A percentile compares a stretch with the other conserved stretches of the same genome.
Evolutionary conservation across 1,140 invertebrate genomes (phyloP).

Genomic region (Apolygus lucorum): DNA sequence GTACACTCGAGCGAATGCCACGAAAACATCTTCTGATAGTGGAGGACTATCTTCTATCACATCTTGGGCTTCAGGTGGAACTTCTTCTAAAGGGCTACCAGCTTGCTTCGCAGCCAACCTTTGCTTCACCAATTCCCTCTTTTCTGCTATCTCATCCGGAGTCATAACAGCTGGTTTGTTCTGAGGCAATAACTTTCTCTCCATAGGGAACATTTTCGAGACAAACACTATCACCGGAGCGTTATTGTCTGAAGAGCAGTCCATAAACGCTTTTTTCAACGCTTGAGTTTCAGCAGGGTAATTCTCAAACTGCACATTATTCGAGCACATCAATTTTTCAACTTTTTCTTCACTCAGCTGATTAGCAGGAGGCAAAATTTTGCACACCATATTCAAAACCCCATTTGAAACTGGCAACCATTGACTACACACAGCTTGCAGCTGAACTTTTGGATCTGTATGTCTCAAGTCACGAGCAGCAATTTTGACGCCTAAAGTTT

Average conservation of each 20-base stretch:
- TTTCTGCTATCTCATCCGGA: slow-evolving; percentile 59
- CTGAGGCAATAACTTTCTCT: slow-evolving; percentile 57
- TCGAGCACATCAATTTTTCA: slow-evolving; percentile 63
- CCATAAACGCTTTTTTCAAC: slow-evolving; percentile 66
- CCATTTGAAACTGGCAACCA: slow-evolving; percentile 82
- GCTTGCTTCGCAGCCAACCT: slow-evolving; percentile 30
- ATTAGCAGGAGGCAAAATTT: slow-evolving; percentile 70
- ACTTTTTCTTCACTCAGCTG: slow-evolving; percentile 68
- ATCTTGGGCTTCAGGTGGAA: background rate
- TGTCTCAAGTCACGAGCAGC: slow-evolving; percentile 65
- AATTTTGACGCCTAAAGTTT: slow-evolving; percentile 72
- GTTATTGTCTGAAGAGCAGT: slow-evolving; percentile 55
- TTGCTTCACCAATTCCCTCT: slow-evolving; percentile 57
- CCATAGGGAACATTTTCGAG: slow-evolving; percentile 86
- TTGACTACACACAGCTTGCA: slow-evolving; percentile 72
- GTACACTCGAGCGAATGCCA: slow-evolving; percentile 90
- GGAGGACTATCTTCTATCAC: slow-evolving; percentile 35
- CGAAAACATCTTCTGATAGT: slow-evolving; percentile 56
- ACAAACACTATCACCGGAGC: slow-evolving; percentile 80
- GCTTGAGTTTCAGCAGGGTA: slow-evolving; percentile 59
- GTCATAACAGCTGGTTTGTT: slow-evolving; percentile 65
- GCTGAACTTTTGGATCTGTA: slow-evolving; percentile 64
- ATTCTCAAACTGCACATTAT: slow-evolving; percentile 55
- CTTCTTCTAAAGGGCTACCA: slow-evolving; percentile 22
- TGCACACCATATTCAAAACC: slow-evolving; percentile 70